Conservation (phyloP, 1,140 invertebrate species). For the Zaprionus africanus region DNA sequence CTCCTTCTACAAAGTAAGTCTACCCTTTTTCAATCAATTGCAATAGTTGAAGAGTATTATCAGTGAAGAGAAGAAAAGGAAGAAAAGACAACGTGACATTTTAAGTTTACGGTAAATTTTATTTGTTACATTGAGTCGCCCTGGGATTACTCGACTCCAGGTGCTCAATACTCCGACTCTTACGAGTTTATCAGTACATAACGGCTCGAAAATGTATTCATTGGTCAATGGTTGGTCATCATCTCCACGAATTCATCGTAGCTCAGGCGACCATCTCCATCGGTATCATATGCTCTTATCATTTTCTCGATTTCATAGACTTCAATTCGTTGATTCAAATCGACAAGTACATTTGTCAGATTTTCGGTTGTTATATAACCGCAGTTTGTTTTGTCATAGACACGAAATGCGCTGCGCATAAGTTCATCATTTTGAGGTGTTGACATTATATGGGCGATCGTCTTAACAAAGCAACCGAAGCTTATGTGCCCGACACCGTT, state of each 20-base stretch:
- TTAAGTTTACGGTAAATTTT: too few relatives aligned
- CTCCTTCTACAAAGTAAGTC: too few relatives aligned
- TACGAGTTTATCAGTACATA: not conserved
- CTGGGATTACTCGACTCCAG: not conserved
- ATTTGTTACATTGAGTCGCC: too few relatives aligned
- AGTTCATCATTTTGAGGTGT: conserved; percentile 41
- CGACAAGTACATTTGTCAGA: conserved; percentile 95
- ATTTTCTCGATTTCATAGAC: conserved; percentile 14
- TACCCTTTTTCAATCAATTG: too few relatives aligned
- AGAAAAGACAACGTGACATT: too few relatives aligned
- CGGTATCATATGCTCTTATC: conserved; percentile 90
- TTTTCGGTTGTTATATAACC: conserved; percentile 95
- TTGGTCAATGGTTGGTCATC: conserved; percentile 10
- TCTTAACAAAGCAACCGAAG: conserved; percentile 54
- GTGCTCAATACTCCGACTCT: too few relatives aligned
- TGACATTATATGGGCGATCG: conserved; percentile 41
- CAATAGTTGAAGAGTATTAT: too few relatives aligned
- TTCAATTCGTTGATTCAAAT: not conserved
- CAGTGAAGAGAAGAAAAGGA: too few relatives aligned
- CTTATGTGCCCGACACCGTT: conserved; percentile 79
- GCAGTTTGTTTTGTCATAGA: conserved; percentile 92
- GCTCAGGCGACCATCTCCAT: conserved; percentile 94
- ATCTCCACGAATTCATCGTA: conserved; percentile 86
- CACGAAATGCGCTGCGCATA: conserved; percentile 85
- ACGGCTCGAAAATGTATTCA: not conserved